Conservation (phyloP, 1,140 invertebrate species). For the Aplysia californica region DNA sequence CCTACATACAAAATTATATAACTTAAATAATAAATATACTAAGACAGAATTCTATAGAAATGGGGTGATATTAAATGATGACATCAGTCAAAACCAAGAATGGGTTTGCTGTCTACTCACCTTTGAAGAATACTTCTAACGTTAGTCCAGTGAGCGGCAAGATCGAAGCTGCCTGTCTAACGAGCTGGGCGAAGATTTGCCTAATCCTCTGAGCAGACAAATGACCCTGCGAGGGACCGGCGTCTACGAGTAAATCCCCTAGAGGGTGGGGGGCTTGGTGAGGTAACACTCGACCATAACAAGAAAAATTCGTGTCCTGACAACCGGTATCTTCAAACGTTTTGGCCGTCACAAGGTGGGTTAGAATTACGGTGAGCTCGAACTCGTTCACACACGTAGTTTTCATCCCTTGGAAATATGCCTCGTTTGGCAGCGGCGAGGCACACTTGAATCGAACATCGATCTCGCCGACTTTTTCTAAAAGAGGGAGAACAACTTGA, state of each 20-base stretch:
- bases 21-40: no score
- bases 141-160: not conserved
- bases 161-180: not conserved
- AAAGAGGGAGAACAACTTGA: conserved; percentile 26
- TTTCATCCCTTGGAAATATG: conserved; percentile 35
- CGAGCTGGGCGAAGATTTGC: conserved; percentile 12
- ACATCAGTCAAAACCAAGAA: no score
- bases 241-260: conserved; percentile 11
- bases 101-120: no score
- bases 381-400: conserved; percentile 30
- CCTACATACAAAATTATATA: no score
- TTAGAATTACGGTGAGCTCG: conserved; percentile 33
- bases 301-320: conserved; percentile 8
- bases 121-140: conserved; percentile 6
- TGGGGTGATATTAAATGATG: no score
- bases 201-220: conserved; percentile 5
- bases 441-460: conserved; percentile 32
- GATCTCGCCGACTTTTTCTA: conserved; percentile 21
- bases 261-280: conserved; percentile 18
- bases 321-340: conserved; percentile 10
- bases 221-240: conserved; percentile 8
- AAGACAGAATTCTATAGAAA: no score
- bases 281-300: conserved; percentile 10
- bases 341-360: conserved; percentile 19
- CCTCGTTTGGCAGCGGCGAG: conserved; percentile 29